Percentiles rank a stretch among this genome's conserved stretches.
phyloP scores from a whole-genome alignment of 2,113 vertebrate genomes.

The Plotosus lineatus region DNA sequence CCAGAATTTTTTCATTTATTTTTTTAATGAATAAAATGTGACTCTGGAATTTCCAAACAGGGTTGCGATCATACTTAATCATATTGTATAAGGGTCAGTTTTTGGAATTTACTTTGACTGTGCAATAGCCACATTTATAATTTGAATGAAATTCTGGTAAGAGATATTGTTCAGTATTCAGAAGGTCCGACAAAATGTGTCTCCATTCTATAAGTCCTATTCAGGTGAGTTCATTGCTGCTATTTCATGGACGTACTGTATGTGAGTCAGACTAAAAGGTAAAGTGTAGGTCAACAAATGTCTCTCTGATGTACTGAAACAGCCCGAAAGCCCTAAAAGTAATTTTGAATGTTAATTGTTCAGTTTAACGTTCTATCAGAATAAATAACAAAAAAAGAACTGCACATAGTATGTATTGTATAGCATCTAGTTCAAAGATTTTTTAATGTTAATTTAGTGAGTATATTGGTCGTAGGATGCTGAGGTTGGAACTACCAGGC shows the following conservation, averaged over 20 bases:
- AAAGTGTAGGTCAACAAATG: neutral
- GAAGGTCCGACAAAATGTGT: neutral
- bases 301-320: neutral
- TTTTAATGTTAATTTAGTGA: too few relatives aligned
- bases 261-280: neutral
- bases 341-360: neutral
- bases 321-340: neutral
- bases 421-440: neutral
- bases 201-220: neutral
- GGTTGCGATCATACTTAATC: too few relatives aligned
- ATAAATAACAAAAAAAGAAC: neutral
- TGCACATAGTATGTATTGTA: neutral
- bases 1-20: too few relatives aligned
- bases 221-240: neutral
- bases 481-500: too few relatives aligned
- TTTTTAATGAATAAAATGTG: too few relatives aligned
- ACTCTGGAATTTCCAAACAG: too few relatives aligned
- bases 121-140: neutral
- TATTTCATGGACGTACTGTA: neutral
- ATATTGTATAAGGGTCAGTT: neutral
- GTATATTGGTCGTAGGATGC: too few relatives aligned
- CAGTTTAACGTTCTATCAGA: neutral
- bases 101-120: neutral
- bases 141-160: neutral
- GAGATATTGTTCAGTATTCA: neutral